Conservation (phyloP, 2,888 invertebrate species). For the Dolomedes plantarius region DNA sequence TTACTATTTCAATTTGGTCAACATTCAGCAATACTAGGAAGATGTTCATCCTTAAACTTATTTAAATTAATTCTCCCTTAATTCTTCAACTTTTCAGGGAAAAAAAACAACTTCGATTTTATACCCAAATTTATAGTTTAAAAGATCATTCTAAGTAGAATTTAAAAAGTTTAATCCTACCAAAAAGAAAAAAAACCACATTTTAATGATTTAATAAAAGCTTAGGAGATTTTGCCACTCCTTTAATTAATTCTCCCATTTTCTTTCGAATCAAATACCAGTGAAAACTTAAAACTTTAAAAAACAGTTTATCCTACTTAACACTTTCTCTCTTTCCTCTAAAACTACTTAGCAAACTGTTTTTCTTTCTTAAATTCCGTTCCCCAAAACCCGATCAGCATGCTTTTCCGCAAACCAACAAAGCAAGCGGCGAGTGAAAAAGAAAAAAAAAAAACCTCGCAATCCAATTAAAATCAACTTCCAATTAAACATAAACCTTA, state of each 20-base stretch:
- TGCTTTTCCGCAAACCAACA: neutral
- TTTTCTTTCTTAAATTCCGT: conserved; percentile 44
- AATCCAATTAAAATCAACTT: conserved; percentile 53
- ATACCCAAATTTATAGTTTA: too few species aligned
- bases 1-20: too few species aligned
- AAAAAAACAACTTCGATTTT: too few species aligned
- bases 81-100: too few species aligned
- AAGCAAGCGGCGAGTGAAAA: neutral
- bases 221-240: neutral
- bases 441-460: conserved; percentile 8
- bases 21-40: too few species aligned
- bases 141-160: too few species aligned
- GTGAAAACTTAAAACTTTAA: neutral
- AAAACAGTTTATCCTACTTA: conserved; percentile 11
- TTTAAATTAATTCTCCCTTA: too few species aligned
- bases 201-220: conserved; percentile 2
- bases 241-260: neutral
- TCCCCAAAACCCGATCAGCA: neutral
- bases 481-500: conserved; percentile 15
- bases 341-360: conserved; percentile 57
- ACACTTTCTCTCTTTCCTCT: neutral
- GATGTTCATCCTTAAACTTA: too few species aligned
- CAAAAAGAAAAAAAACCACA: too few species aligned
- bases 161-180: too few species aligned
- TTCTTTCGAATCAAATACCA: neutral